These are phyloP conservation scores for Rhinophrynus dorsalis DNA, from an alignment of 2,797 vertebrate species.

Conservation along the genomic window DNA sequence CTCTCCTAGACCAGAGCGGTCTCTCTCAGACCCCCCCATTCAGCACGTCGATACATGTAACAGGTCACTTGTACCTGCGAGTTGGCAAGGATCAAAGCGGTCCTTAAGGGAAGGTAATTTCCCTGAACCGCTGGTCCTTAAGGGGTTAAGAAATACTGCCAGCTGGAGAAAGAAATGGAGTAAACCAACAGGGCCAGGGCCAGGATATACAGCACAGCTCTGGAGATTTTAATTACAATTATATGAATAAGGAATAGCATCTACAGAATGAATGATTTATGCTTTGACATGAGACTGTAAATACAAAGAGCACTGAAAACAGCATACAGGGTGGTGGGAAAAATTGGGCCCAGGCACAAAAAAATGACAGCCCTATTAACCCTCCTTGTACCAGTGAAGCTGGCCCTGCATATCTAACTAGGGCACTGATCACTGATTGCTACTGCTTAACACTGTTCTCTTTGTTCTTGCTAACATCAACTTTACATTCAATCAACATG, in stretches of 20 bases:
- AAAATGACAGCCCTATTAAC: slow-evolving; percentile 23
- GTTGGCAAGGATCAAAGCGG: too few species aligned
- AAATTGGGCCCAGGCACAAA: neutral
- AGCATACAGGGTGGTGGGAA: neutral
- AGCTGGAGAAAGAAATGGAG: neutral
- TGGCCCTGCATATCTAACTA: neutral
- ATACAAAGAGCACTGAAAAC: slow-evolving; percentile 16
- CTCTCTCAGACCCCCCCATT: too few species aligned
- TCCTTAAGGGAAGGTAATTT: too few species aligned
- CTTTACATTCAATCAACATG: neutral
- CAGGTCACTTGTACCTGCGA: too few species aligned
- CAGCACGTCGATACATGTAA: too few species aligned
- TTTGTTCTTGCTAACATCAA: neutral
- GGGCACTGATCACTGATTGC: neutral
- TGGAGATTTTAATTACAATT: slow-evolving; percentile 44
- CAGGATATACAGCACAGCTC: slow-evolving; percentile 30
- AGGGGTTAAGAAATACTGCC: too few species aligned
- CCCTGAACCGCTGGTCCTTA: too few species aligned
- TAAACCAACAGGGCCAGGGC: slow-evolving; percentile 19
- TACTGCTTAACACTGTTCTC: neutral
- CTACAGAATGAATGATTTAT: slow-evolving; percentile 46
- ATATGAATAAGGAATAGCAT: slow-evolving; percentile 40
- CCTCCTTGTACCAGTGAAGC: neutral
- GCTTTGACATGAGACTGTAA: slow-evolving; percentile 35
- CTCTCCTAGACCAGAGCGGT: too few species aligned